Base-by-base conservation (phyloP, 2,797 vertebrate species). In the Enteromius viviparus region DNA sequence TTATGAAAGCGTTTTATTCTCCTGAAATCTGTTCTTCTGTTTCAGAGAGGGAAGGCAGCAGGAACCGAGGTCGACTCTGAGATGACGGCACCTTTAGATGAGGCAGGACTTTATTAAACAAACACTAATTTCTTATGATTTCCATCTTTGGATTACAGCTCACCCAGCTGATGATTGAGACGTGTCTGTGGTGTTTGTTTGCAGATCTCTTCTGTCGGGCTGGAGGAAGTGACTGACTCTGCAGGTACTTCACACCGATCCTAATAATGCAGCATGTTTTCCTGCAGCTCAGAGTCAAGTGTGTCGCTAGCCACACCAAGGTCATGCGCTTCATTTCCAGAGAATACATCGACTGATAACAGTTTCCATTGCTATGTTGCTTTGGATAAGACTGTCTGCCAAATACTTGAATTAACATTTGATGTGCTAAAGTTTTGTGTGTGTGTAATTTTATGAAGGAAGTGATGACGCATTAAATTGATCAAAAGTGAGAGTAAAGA, bases 191-290 rank as follows among this genome's bases (percentile, higher is more conserved):
- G 34, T 80, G 34, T 65, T 74, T 42, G 14, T 88, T 89, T 89
- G 10, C 91, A 98, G 97, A 88, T 91, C 76, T 92, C 42, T 21
- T 45, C 92, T 81, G 96, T 95, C 68, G 93, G 92, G 81, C 85
- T 93, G 69, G 94, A 94, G 65, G 93, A 94, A n/a, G 91, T 94
- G 87, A 92, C 94, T 87, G 90, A 93, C 81, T 91, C 95, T 0
- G 92, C 95, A 95, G 96, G 97, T 97, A 89, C 81, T 89, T 83
- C 34, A 62, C 65, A 26, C 0, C 1, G 10, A 29, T 0, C 10
- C 2, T 21, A 53, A 34, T 34, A 4, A 34, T 32, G 32, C 32
- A 32, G 32, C 32, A 32, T 32, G 32, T 32, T 32, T 32, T 32
- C 32, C 32, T 32, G 32, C 32, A 32, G 32, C 32, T 32, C 32